Evolutionary conservation across 2,797 vertebrate genomes (phyloP).

Genomic region (Platalea minor): DNA sequence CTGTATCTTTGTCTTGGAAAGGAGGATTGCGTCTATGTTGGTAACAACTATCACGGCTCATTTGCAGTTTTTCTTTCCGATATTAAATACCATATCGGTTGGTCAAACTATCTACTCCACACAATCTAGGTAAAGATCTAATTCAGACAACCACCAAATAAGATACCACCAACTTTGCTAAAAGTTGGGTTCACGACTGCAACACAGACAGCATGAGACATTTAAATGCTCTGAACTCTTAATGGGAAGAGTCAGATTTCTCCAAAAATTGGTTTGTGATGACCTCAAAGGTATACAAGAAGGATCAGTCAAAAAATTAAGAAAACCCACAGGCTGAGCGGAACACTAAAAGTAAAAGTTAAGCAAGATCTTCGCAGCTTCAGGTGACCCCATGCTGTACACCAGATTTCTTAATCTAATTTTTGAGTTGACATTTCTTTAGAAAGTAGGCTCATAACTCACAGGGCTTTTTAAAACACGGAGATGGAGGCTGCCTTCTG

Average conservation of each 20-base stretch:
- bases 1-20: not conserved
- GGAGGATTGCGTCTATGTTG: not conserved
- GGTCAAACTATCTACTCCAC: not conserved
- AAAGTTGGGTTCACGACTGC: fast-evolving
- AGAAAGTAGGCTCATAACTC: not conserved
- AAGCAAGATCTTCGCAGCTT: not conserved
- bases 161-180: not conserved
- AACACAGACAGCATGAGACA: not conserved
- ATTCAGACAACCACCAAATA: not conserved
- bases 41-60: not conserved
- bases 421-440: not conserved
- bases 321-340: not conserved
- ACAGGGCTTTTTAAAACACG: not conserved
- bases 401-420: not conserved
- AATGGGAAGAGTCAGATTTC: not conserved
- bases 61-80: not conserved
- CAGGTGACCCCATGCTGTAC: not conserved
- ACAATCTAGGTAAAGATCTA: not conserved
- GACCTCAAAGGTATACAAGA: not conserved
- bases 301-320: not conserved
- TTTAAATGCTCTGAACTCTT: not conserved
- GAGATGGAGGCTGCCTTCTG: not conserved
- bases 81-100: not conserved
- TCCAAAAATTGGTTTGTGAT: not conserved
- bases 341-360: not conserved